A percentile compares a stretch with the other conserved stretches of the same genome.
Evolutionary conservation across 2,797 vertebrate genomes (phyloP).

Genomic region (Anas capensis): DNA sequence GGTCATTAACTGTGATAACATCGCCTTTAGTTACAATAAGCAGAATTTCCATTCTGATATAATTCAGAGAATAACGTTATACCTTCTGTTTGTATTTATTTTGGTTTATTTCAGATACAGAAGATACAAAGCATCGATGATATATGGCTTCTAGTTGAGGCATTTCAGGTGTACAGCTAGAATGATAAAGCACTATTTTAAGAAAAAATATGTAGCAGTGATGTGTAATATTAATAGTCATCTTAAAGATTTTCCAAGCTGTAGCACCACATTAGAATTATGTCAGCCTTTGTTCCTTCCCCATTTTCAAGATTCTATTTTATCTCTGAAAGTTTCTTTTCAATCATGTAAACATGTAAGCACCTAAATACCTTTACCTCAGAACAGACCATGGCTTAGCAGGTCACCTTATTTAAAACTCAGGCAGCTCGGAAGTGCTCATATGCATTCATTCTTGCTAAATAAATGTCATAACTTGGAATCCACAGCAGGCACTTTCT

Average conservation of each 20-base stretch:
- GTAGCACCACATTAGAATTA: background rate
- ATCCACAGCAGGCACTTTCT: background rate
- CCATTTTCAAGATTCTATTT: background rate
- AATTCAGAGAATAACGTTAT: conserved; percentile 20
- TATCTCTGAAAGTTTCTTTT: background rate
- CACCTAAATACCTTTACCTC: background rate
- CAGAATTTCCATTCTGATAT: background rate
- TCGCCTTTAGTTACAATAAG: conserved; percentile 49
- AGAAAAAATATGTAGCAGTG: background rate
- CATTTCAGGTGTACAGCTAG: background rate
- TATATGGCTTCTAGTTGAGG: background rate
- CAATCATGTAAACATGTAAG: background rate
- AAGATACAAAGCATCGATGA: background rate
- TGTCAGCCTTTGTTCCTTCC: background rate
- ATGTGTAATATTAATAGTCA: background rate
- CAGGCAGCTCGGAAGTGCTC: background rate
- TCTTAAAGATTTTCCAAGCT: background rate
- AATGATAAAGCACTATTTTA: background rate
- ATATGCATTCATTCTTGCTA: background rate
- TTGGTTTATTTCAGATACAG: background rate
- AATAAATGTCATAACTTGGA: background rate
- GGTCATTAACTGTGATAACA: conserved; percentile 29
- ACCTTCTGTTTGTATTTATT: background rate
- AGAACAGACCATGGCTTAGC: background rate
- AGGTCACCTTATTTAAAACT: background rate